Conservation (phyloP, 2,797 vertebrate species). For the Vespertilio murinus region DNA sequence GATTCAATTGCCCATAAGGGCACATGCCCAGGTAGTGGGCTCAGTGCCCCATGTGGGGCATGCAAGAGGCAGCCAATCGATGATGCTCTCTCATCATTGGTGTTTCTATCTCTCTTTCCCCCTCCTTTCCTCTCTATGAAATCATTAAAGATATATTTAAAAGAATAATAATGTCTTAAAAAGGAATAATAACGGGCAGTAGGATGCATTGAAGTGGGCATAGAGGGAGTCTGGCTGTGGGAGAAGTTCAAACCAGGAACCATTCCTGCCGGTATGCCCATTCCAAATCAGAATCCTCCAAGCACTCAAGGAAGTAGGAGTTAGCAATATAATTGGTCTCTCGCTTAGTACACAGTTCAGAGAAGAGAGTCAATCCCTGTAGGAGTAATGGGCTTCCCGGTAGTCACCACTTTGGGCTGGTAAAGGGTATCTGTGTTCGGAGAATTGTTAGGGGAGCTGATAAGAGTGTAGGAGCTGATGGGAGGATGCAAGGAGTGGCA, state of each 20-base stretch:
- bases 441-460: background rate
- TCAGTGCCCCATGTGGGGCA: no score
- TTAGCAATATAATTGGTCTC: background rate
- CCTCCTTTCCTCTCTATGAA: no score
- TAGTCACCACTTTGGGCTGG: background rate
- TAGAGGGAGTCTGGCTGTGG: background rate
- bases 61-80: no score
- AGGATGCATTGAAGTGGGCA: background rate
- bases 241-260: background rate
- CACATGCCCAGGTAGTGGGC: no score
- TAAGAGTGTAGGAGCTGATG: background rate
- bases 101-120: no score
- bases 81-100: no score
- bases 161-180: no score
- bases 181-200: background rate
- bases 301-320: background rate
- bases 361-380: background rate
- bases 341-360: background rate
- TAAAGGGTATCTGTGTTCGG: background rate
- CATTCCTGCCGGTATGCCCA: background rate
- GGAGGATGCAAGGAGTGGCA: background rate
- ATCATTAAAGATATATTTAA: no score
- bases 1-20: no score
- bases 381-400: background rate
- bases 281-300: background rate